These are phyloP conservation scores for Pristionchus fissidentatus DNA, from an alignment of 2,888 invertebrate genomes.

Conservation along the genomic window DNA sequence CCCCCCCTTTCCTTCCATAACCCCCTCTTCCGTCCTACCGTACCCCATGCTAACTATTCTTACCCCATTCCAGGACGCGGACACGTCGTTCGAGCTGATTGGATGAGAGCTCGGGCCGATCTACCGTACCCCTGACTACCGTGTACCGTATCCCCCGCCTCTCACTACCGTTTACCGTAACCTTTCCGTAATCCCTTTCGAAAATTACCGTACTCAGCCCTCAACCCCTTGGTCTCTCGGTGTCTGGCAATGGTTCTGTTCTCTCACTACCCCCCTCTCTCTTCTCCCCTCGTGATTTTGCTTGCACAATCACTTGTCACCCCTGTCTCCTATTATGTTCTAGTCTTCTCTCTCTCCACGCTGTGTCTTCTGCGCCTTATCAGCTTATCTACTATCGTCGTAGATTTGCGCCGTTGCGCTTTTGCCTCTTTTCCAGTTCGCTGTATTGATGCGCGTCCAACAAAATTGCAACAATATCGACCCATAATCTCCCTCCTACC, in stretches of 20 bases:
- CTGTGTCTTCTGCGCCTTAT: slow-evolving; percentile 9
- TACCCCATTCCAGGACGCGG: slow-evolving; percentile 26
- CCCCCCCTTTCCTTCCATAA: background rate
- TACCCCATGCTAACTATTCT: background rate
- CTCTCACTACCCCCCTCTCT: no score
- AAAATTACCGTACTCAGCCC: no score
- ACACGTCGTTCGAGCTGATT: slow-evolving; percentile 47
- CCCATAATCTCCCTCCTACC: no score
- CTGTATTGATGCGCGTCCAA: no score
- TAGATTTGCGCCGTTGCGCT: no score
- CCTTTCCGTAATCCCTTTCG: background rate
- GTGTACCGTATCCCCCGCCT: background rate
- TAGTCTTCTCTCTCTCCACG: background rate
- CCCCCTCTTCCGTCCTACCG: background rate
- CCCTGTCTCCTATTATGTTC: background rate
- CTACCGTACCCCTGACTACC: slow-evolving; percentile 22
- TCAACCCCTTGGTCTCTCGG: no score
- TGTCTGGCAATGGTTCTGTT: no score
- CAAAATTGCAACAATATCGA: no score
- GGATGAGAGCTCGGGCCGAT: slow-evolving; percentile 44
- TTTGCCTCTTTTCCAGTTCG: no score
- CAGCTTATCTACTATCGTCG: background rate
- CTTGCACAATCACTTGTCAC: slow-evolving; percentile 4
- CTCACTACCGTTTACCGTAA: background rate
- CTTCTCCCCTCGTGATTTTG: background rate